Conservation (phyloP, 2,888 invertebrate genomes). For the Bugulina stolonifera region DNA sequence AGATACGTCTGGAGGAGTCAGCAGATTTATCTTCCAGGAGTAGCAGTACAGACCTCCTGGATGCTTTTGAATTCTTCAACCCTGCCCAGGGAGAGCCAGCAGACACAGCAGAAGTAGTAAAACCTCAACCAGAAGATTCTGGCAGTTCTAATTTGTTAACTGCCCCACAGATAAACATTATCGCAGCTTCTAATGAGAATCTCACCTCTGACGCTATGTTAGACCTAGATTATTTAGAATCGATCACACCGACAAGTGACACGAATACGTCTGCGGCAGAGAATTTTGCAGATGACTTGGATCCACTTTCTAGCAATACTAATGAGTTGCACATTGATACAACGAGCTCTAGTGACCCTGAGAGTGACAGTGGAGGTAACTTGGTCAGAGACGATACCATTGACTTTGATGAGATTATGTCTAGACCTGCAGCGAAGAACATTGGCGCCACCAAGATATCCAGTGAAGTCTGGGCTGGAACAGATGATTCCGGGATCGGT, state of each 20-base stretch:
- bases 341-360: not conserved
- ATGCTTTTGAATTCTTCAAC: slow-evolving; percentile 17
- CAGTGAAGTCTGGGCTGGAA: slow-evolving; percentile 19
- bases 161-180: slow-evolving; percentile 10
- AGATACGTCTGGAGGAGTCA: not conserved
- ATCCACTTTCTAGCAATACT: not conserved
- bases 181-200: slow-evolving; percentile 6
- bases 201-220: not conserved
- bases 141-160: not conserved
- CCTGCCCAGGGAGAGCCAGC: not conserved
- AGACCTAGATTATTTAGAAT: not conserved
- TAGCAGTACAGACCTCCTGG: slow-evolving; percentile 2
- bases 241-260: not conserved
- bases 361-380: not conserved
- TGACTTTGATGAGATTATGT: slow-evolving; percentile 19
- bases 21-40: not conserved
- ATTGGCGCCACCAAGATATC: not conserved
- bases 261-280: not conserved
- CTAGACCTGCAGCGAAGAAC: not conserved
- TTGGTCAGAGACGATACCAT: slow-evolving; percentile 1
- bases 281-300: not conserved
- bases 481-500: slow-evolving; percentile 8
- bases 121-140: not conserved
- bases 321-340: slow-evolving; percentile 1
- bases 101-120: not conserved